A percentile compares a stretch with the other conserved stretches of the same genome.
These are phyloP conservation scores for Drosophila anomalata DNA, from an alignment of 2,888 invertebrate species.

Conservation along the genomic window DNA sequence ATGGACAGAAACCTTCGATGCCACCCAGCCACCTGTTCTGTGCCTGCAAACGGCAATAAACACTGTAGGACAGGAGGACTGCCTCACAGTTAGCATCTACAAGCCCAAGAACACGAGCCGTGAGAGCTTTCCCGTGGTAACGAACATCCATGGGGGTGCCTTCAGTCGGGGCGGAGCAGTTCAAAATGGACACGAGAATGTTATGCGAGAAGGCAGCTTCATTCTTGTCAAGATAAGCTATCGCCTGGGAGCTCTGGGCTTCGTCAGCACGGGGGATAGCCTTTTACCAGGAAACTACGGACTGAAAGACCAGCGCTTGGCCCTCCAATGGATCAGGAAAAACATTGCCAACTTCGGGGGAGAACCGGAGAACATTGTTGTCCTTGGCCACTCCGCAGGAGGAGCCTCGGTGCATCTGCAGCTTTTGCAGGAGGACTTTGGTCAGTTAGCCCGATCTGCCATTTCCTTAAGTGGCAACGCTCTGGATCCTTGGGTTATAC, in stretches of 20 bases:
- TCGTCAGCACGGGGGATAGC: constrained; percentile 90
- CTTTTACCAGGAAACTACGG: constrained; percentile 84
- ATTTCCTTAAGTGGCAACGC: constrained; percentile 88
- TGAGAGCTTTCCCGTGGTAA: constrained; percentile 86
- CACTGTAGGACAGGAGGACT: constrained; percentile 87
- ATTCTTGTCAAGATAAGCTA: constrained; percentile 89
- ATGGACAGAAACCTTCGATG: constrained; percentile 82
- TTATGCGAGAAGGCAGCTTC: constrained; percentile 87
- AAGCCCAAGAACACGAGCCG: constrained; percentile 83
- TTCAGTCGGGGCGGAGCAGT: constrained; percentile 87
- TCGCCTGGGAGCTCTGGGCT: constrained; percentile 89
- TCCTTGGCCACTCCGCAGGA: constrained; percentile 90
- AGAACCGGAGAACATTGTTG: constrained; percentile 86
- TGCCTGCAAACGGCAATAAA: constrained; percentile 87
- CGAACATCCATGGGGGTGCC: constrained; percentile 89
- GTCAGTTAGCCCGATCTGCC: constrained; percentile 53
- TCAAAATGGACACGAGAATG: constrained; percentile 85
- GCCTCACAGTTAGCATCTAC: constrained; percentile 87
- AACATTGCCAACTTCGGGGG: constrained; percentile 82
- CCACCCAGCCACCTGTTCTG: constrained; percentile 85
- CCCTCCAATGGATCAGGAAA: constrained; percentile 50
- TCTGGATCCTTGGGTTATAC: constrained; percentile 87
- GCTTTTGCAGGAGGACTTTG: constrained; percentile 86
- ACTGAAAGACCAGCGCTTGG: constrained; percentile 63
- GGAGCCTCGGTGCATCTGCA: constrained; percentile 91